A percentile compares a stretch with the other conserved stretches of the same genome.
Conservation (phyloP, 35 echinoderm and acorn worm species). For the Heliocidaris erythrogramma region DNA sequence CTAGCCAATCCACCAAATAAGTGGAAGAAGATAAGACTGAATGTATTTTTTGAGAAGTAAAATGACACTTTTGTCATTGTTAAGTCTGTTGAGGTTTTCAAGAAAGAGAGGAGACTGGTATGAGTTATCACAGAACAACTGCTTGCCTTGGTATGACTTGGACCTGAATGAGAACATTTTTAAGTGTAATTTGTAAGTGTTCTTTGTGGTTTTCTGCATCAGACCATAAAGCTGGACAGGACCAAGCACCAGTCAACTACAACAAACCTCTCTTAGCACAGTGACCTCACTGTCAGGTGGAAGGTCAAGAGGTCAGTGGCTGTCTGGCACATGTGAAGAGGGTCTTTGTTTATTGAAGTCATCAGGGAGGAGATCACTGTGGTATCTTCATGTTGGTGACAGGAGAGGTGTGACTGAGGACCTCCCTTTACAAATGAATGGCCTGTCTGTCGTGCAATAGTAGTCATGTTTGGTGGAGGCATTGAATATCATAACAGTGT, state of each 20-base stretch:
- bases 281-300: conserved; percentile 6
- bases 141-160: not conserved
- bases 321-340: conserved; percentile 16
- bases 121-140: too few species aligned
- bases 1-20: not conserved
- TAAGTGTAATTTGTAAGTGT: not conserved
- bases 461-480: not conserved
- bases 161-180: not conserved
- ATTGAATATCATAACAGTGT: not conserved
- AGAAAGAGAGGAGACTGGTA: not conserved
- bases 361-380: not conserved
- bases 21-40: not conserved
- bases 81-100: not conserved
- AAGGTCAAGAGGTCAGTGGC: conserved; percentile 28
- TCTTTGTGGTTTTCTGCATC: not conserved
- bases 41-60: not conserved
- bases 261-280: not conserved
- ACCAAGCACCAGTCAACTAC: not conserved
- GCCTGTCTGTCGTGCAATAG: not conserved
- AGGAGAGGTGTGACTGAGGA: not conserved
- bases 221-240: not conserved
- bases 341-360: conserved; percentile 22
- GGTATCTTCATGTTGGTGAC: not conserved
- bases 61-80: not conserved
- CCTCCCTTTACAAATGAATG: not conserved